Evolutionary conservation across 1,140 invertebrate species (phyloP), one percentile per base, ranked within the genome.

Genomic region (Diachasma alloeum): DNA sequence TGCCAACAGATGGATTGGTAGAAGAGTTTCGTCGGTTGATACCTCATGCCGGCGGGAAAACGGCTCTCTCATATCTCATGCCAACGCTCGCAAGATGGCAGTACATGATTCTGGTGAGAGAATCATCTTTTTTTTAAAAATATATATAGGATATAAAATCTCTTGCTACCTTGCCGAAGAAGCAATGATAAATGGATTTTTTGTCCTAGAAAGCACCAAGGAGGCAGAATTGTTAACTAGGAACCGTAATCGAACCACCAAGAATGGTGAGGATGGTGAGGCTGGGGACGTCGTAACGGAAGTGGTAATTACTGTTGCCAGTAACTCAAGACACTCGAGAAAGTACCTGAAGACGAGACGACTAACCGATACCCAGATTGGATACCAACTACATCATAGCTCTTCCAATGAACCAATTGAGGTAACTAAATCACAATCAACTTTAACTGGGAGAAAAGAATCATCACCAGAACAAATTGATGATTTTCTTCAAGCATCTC

Each of bases 271-370:
- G n/a, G n/a, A n/a, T n/a, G 68, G 75, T 15, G 77, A 74, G 46
- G 68, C 70, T 15, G 78, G 80, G 9, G 76, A 77, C 11, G 44
- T 76, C 8, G 72, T 80, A 26, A 76, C 80, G 9, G 68, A 75
- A 53, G 70, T 81, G 6, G 78, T 83, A 36, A 80, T 78, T 2
- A 79, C 78, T 0, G 80, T 80, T 13, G 63, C 48, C 3, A 77
- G 77, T 24, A 70, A 78, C n/a, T 66, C 73, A 15, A 76, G 72
- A 19, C 66, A 71, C 15, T 70, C 63, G 22, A 82, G 77, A 53
- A 81, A 81, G 53, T 36, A 82, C 4, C 56, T 84, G 10, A 84
- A 84, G 71, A 84, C 83, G 0, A 75, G 83, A 56, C 72, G 82
- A 70, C 72, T 84, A 11, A 83, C 83, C 1, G 83, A 84, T 22